A percentile compares a stretch with the other conserved stretches of the same genome.
Conservation (phyloP, 2,797 vertebrate genomes). For the Catostomus latipinnis region DNA sequence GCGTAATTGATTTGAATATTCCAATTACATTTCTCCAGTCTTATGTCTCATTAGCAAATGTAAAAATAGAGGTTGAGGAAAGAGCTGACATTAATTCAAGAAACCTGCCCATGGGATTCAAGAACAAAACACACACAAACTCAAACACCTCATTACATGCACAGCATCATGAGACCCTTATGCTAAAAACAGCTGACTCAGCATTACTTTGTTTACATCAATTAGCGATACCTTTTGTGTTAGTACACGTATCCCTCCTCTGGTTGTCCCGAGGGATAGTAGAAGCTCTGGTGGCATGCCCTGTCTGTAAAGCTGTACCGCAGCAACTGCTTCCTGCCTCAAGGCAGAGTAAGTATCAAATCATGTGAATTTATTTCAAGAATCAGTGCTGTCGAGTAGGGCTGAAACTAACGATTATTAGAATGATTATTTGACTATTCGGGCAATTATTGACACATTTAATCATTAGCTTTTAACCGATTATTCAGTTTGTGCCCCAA, state of each 20-base stretch:
- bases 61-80: conserved; percentile 30
- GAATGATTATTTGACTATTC: too few species aligned
- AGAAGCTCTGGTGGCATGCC: neutral
- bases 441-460: too few species aligned
- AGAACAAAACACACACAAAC: neutral
- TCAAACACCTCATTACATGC: conserved; percentile 1
- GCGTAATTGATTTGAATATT: conserved; percentile 37
- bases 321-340: too few species aligned
- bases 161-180: neutral
- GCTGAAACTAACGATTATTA: too few species aligned
- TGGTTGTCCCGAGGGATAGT: conserved; percentile 12
- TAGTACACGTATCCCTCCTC: neutral
- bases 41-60: conserved; percentile 35
- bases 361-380: too few species aligned
- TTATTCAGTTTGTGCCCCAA: too few species aligned
- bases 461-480: too few species aligned
- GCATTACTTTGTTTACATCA: conserved; percentile 23
- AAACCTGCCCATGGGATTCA: conserved; percentile 6
- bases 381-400: too few species aligned
- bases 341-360: too few species aligned
- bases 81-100: conserved; percentile 34
- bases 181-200: neutral
- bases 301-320: neutral
- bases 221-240: neutral
- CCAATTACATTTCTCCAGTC: conserved; percentile 34